phyloP scores from a whole-genome alignment of 2,888 invertebrate genomes.

The Cryptosula pallasiana region DNA sequence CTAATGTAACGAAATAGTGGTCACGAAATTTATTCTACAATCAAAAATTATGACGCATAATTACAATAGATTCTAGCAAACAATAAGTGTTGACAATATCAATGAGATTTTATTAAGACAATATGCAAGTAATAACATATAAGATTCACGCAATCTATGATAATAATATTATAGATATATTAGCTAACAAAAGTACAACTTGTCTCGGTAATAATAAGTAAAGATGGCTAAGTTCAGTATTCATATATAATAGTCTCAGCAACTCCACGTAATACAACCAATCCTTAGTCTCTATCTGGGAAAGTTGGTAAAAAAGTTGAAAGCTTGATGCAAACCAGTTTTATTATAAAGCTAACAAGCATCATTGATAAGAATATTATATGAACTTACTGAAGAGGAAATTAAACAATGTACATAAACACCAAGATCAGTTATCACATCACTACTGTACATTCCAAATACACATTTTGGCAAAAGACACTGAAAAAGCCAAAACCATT shows the following conservation, averaged over 20 bases:
- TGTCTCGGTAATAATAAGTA: not conserved
- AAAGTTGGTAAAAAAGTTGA: not conserved
- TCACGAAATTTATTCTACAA: too few species aligned
- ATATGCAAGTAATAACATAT: not conserved
- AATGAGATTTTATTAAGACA: conserved; percentile 23
- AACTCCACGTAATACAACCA: not conserved
- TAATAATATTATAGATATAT: not conserved
- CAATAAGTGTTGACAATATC: conserved; percentile 12
- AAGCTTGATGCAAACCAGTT: not conserved
- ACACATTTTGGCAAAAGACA: not conserved
- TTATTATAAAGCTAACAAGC: not conserved
- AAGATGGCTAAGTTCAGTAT: not conserved
- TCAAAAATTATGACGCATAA: too few species aligned
- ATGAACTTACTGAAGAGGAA: not conserved
- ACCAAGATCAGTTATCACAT: not conserved
- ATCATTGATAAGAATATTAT: not conserved
- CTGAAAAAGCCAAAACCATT: too few species aligned
- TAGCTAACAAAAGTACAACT: conserved; percentile 2
- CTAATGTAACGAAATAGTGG: too few species aligned
- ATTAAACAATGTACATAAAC: not conserved
- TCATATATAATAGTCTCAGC: not conserved
- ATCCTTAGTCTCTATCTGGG: not conserved
- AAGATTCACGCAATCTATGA: conserved; percentile 21
- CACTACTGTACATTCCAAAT: not conserved
- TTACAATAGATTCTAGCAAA: too few species aligned